Conservation (phyloP, 2,797 vertebrate species). For the Diglossa cyanea region DNA sequence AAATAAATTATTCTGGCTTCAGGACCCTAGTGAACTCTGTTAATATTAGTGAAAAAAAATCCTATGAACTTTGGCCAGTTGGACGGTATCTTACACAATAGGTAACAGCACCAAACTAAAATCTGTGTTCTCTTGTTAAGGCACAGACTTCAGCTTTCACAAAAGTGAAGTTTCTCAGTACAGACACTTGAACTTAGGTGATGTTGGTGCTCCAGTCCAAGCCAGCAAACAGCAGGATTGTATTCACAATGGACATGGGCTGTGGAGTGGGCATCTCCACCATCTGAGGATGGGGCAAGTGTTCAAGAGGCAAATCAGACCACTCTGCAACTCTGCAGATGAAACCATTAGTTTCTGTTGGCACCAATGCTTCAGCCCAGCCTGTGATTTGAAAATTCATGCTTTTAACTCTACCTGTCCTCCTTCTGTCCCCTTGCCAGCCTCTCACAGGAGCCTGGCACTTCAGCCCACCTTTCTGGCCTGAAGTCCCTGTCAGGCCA, state of each 20-base stretch:
- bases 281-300: background rate
- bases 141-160: background rate
- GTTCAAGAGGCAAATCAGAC: background rate
- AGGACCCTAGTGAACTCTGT: background rate
- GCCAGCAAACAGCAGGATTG: background rate
- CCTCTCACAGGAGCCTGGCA: rapidly evolving
- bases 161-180: background rate
- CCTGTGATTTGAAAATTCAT: background rate
- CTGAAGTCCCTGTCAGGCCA: background rate
- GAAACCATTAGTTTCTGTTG: background rate
- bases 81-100: background rate
- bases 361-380: background rate
- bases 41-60: background rate
- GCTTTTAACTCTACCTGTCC: background rate
- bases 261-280: background rate
- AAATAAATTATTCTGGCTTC: background rate
- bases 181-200: background rate
- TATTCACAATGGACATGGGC: background rate
- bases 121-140: background rate
- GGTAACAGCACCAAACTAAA: background rate
- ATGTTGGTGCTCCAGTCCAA: background rate
- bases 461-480: background rate
- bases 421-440: background rate
- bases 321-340: background rate
- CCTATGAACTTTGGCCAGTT: background rate